These are phyloP conservation scores for Cephus cinctus DNA, from an alignment of 1,140 invertebrate genomes.

Conservation along the genomic window DNA sequence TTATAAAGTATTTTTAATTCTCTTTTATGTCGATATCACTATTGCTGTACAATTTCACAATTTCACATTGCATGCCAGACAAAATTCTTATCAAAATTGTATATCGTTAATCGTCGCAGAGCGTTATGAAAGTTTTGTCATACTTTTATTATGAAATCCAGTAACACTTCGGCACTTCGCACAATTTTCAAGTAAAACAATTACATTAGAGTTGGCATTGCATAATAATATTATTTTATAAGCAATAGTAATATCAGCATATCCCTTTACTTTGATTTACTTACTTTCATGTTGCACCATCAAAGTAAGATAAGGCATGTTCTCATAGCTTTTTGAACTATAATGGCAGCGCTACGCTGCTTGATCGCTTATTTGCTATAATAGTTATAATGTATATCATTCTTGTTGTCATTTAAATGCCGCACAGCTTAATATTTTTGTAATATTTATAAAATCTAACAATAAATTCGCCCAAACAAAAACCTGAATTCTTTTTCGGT, in stretches of 20 bases:
- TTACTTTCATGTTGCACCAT: slow-evolving; percentile 26
- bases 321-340: slow-evolving; percentile 20
- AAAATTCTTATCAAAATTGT: too few relatives aligned
- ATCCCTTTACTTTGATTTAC: background rate
- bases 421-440: slow-evolving; percentile 30
- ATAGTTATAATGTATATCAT: slow-evolving; percentile 23
- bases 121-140: too few relatives aligned
- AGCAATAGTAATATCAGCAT: background rate
- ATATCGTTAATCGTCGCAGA: too few relatives aligned
- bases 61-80: too few relatives aligned
- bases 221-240: background rate
- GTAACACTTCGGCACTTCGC: too few relatives aligned
- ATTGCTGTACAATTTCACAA: too few relatives aligned
- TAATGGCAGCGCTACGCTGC: slow-evolving; percentile 24
- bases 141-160: too few relatives aligned
- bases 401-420: slow-evolving; percentile 18
- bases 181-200: background rate
- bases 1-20: too few relatives aligned
- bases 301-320: slow-evolving; percentile 47
- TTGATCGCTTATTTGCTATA: background rate
- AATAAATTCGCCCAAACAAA: slow-evolving; percentile 28
- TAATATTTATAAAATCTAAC: slow-evolving; percentile 39
- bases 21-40: too few relatives aligned
- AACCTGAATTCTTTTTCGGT: slow-evolving; percentile 23
- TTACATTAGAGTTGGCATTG: background rate